Base-by-base conservation (phyloP, 2,888 invertebrate genomes). In the Parthenolecanium corni region DNA sequence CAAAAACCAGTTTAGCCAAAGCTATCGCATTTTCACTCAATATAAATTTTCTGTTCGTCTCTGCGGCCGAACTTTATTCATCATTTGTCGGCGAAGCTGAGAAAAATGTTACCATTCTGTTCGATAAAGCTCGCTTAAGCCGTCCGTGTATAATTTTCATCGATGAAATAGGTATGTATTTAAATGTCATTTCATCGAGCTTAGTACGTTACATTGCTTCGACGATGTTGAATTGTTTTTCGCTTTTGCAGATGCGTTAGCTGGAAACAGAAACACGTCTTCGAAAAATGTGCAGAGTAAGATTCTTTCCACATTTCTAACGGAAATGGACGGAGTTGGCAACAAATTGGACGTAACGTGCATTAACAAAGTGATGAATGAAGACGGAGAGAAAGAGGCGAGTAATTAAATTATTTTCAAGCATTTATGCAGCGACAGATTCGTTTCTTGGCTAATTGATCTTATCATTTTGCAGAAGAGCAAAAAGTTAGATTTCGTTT, bases 251-350 rank as follows among this genome's bases (percentile, higher is more conserved):
- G 77, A 79, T 70, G 73, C 78, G 0, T 69, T 79, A 1, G 75
- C 78, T 31, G 78, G 78, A 1, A 74, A 73, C 21, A 73, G 78
- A 38, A 69, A 70, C 11, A 67, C 68, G 44, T 65, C 69, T 52
- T 67, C 70, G 40, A 72, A 73, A 65, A 77, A 79, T 54, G 76
- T 80, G 1, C 80, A 80, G 68, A 77, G 79, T 62, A 75, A 80
- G 56, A 77, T 83, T 44, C 71, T 83, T 21, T 79, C 82, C 2
- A 76, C 81, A 0, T 74, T 83, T 31, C 74, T 83, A 6, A 81
- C 79, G 49, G 82, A 83, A 73, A 81, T 83, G 80, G 83, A 83
- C 72, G 83, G 83, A 12, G 76, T 83, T 65, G 79, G 80, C 52
- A 66, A 54, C 18, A 61, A 62, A 56, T 18, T 52, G n/a, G 65